Evolutionary conservation across 1,140 invertebrate genomes (phyloP), one percentile per base, ranked within the genome.

Genomic region (Chelonus insularis): DNA sequence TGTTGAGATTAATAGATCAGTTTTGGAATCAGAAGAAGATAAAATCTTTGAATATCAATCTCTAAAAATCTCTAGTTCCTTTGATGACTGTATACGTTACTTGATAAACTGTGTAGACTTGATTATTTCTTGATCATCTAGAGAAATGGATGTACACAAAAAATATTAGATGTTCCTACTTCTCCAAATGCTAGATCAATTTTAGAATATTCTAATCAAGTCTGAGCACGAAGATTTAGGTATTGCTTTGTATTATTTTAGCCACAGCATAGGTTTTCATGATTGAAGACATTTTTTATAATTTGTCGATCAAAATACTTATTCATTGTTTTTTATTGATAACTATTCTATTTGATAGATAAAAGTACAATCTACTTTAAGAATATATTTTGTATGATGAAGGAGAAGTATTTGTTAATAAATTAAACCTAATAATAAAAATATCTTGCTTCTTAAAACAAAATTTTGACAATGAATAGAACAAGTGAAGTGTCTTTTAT

Each of bases 141-240:
- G 96, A 98, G 81, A 95, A 98, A 75, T 98, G 98, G 54, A 98
- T 98, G 95, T 98, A 94, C 77, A 88, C 94, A 77, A 94, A 96
- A 80, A 97, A 98, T 78, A 84, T 98, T 12, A 84, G 90, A 9
- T 83, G 95, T 57, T 95, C 94, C 92, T 96, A 74, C 78, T 98
- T 9, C 79, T 95, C 65, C 91, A 96, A 68, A 79, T 97, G n/a
- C 79, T 98, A 1, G 95, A 98, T 74, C 97, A 97, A 76, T 98
- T 97, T 81, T 86, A 93, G 51, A 90, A 94, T 68, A 89, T 97
- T 41, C 82, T 98, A n/a, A 89, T 97, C 25, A 94, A 92, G 1
- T 93, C 90, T 76, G 91, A 95, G 76, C 93, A 91, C 43, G 93
- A 96, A 79, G 95, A 97, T 83, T 90, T 93, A 4, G 92, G 92